phyloP scores from a whole-genome alignment of 2,888 invertebrate genomes.

The Tenthredo mesomela region DNA sequence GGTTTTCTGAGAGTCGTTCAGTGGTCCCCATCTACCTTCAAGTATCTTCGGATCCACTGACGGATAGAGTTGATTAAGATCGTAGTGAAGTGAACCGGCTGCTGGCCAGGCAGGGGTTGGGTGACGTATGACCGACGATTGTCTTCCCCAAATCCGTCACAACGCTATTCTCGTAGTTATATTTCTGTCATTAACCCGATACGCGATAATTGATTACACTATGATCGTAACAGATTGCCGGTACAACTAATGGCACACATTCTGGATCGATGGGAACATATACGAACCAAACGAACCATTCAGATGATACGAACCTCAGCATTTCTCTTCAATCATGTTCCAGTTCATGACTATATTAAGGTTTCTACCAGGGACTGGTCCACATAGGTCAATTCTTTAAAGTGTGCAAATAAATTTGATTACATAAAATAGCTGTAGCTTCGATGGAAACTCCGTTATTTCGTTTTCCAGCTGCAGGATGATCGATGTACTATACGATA shows the following conservation, averaged over 20 bases:
- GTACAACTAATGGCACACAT: neutral
- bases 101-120: slow-evolving; percentile 17
- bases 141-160: slow-evolving; percentile 12
- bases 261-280: neutral
- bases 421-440: neutral
- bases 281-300: neutral
- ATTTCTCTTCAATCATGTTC: slow-evolving; percentile 25
- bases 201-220: slow-evolving; percentile 25
- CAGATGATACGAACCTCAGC: neutral
- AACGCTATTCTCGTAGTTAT: slow-evolving; percentile 11
- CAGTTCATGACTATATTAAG: neutral
- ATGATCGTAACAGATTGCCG: slow-evolving; percentile 39
- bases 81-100: slow-evolving; percentile 22
- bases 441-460: neutral
- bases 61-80: slow-evolving; percentile 37
- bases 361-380: too few species aligned
- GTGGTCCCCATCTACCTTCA: neutral
- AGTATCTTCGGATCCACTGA: neutral
- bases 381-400: neutral
- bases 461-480: neutral
- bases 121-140: slow-evolving; percentile 30
- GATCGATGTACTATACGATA: neutral
- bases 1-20: slow-evolving; percentile 9
- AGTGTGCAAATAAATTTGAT: neutral
- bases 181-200: neutral